Conservation (phyloP, 2,113 vertebrate species). For the Grallaria varia region DNA sequence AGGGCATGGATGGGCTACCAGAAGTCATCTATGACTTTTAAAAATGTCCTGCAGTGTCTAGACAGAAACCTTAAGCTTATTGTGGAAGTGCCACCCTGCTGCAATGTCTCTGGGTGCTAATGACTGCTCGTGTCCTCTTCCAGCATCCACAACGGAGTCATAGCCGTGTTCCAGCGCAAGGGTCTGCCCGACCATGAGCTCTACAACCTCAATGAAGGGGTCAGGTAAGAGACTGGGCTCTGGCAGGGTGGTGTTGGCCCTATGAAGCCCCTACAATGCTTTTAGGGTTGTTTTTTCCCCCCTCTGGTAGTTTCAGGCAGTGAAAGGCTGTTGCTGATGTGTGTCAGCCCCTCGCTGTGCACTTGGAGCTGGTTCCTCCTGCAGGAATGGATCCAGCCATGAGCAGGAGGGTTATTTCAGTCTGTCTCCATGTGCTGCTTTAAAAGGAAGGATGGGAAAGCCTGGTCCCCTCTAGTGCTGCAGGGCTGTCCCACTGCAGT, state of each 20-base stretch:
- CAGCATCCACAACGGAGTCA: slow-evolving; percentile 96
- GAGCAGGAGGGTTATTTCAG: not conserved
- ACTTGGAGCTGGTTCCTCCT: not conserved
- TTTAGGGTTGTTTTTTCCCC: not conserved
- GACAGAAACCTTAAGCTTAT: not conserved
- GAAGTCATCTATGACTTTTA: not conserved
- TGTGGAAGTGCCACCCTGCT: not conserved
- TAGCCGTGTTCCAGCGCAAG: slow-evolving; percentile 92
- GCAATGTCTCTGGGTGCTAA: not conserved
- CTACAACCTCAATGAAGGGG: slow-evolving; percentile 94
- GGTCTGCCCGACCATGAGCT: slow-evolving; percentile 93
- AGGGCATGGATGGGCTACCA: not conserved
- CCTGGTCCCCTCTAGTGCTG: not conserved
- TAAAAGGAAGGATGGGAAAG: not conserved
- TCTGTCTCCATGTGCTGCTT: not conserved
- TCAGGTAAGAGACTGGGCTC: slow-evolving; percentile 80
- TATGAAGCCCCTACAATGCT: not conserved
- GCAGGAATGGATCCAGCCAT: not conserved
- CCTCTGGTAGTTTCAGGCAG: not conserved
- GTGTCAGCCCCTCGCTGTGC: not conserved
- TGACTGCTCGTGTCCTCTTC: not conserved
- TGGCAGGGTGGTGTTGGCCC: not conserved
- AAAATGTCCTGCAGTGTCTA: not conserved
- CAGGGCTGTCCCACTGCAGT: not conserved
- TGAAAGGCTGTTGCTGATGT: not conserved